Evolutionary conservation across 2,888 invertebrate genomes (phyloP).

Genomic region (Bruchidius siliquastri): DNA sequence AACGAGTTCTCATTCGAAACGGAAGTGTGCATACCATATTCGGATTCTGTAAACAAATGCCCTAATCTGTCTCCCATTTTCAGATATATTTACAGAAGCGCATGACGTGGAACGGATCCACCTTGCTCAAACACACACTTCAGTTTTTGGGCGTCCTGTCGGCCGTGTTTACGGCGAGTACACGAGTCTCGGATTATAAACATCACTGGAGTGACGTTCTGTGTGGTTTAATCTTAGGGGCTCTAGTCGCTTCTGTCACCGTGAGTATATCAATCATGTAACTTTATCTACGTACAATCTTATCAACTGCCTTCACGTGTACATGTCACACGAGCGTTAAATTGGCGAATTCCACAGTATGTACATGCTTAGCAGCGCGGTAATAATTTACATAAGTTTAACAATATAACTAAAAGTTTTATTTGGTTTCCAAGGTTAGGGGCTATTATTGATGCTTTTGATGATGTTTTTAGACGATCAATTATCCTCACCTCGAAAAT

Average conservation of each 20-base stretch:
- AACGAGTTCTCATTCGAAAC: not conserved
- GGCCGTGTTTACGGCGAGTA: constrained; percentile 84
- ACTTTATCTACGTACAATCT: not conserved
- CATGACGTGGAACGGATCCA: constrained; percentile 75
- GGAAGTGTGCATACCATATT: not conserved
- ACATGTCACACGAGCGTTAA: not conserved
- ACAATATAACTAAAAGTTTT: no score
- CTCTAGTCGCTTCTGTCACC: constrained; percentile 62
- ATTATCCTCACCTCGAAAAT: no score
- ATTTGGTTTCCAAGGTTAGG: no score
- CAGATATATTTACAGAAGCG: constrained; percentile 86
- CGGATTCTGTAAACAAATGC: not conserved
- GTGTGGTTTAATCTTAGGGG: constrained; percentile 70
- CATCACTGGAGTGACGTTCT: constrained; percentile 98
- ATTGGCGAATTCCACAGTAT: not conserved
- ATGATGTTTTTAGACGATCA: no score
- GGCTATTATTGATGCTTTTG: no score
- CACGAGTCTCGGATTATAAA: constrained; percentile 91
- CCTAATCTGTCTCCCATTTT: constrained; percentile 18
- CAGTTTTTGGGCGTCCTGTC: constrained; percentile 76
- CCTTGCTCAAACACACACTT: constrained; percentile 76
- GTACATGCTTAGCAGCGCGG: not conserved
- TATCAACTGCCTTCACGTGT: not conserved
- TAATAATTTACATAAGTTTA: no score
- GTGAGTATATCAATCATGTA: constrained; percentile 52